phyloP scores from a whole-genome alignment of 2,113 vertebrate species.

The Uria lomvia region DNA sequence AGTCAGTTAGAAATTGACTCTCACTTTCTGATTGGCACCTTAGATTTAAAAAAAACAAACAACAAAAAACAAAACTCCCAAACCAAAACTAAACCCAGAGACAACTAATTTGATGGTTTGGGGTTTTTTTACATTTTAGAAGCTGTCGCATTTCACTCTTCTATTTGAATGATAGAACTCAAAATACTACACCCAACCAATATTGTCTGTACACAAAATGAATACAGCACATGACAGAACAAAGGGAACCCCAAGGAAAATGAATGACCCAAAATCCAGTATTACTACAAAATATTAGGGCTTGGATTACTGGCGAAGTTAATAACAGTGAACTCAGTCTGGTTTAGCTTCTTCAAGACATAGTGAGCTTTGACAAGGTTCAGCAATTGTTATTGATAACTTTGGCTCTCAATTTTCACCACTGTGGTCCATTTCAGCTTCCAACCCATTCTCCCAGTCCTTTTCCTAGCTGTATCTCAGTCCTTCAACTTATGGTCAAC shows the following conservation, averaged over 20 bases:
- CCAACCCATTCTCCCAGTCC: not conserved
- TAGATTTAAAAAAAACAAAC: not conserved
- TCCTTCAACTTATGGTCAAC: not conserved
- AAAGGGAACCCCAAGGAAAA: not conserved
- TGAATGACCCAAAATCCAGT: not conserved
- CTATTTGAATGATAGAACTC: not conserved
- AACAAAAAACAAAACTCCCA: not conserved
- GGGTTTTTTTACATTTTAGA: not conserved
- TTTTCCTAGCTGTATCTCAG: not conserved
- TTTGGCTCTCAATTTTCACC: not conserved
- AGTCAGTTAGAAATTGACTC: not conserved
- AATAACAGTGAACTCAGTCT: not conserved
- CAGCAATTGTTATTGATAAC: not conserved
- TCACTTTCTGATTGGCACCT: not conserved
- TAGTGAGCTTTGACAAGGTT: not conserved
- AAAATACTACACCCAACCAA: not conserved
- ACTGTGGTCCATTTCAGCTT: not conserved
- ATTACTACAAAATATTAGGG: not conserved
- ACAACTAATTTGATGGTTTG: not conserved
- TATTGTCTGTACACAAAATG: not conserved
- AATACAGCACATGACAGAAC: not conserved
- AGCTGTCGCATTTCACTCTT: not conserved
- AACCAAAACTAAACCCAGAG: not conserved
- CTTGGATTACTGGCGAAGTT: not conserved
- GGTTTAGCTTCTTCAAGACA: not conserved